Conservation (phyloP, 92 coral and sea anemone genomes). For the Phenganax stokvisi region DNA sequence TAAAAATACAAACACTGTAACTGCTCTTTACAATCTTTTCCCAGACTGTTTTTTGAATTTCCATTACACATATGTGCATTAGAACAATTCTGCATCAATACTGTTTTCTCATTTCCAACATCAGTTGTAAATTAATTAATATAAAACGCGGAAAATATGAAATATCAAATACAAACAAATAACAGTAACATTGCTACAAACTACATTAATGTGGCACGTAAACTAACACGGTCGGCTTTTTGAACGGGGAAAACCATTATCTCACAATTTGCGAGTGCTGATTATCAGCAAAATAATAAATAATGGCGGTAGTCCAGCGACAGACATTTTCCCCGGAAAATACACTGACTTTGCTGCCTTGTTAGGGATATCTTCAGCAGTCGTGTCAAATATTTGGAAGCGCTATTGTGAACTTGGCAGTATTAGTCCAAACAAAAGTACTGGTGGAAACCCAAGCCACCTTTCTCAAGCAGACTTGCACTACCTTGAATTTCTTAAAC, state of each 20-base stretch:
- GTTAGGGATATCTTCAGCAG: slow-evolving; percentile 40
- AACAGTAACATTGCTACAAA: too few species aligned
- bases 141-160: too few species aligned
- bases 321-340: slow-evolving; percentile 41
- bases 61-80: too few species aligned
- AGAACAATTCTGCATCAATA: too few species aligned
- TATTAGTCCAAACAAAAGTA: slow-evolving; percentile 34
- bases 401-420: slow-evolving; percentile 31
- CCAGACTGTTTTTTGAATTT: too few species aligned
- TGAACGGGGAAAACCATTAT: slow-evolving; percentile 40
- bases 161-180: too few species aligned
- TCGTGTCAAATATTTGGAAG: slow-evolving; percentile 49
- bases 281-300: slow-evolving; percentile 44
- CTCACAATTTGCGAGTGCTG: slow-evolving; percentile 31
- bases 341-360: slow-evolving; percentile 37
- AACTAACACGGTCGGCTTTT: slow-evolving; percentile 42
- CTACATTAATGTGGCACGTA: slow-evolving; percentile 6
- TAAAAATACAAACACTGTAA: too few species aligned
- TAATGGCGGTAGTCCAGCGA: slow-evolving; percentile 42
- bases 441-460: slow-evolving; percentile 43
- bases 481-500: slow-evolving; percentile 49
- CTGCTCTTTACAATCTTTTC: too few species aligned
- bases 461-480: slow-evolving; percentile 45
- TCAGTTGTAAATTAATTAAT: too few species aligned
- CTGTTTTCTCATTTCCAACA: too few species aligned